phyloP scores from a whole-genome alignment of 1,140 invertebrate genomes.

The Charaxes varanes region DNA sequence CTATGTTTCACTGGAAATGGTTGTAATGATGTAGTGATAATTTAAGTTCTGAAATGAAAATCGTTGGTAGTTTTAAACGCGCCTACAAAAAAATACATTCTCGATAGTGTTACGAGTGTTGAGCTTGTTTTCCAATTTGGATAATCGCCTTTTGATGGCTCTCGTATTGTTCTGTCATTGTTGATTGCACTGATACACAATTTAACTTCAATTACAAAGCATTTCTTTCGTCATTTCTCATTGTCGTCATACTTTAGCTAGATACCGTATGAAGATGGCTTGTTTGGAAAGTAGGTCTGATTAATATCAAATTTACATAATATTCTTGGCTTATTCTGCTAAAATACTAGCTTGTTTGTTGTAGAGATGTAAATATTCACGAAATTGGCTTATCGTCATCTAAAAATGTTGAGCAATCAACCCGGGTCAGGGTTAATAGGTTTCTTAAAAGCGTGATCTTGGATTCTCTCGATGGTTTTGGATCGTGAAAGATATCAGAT shows the following conservation, averaged over 20 bases:
- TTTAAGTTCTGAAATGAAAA: slow-evolving; percentile 26
- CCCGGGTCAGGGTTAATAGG: slow-evolving; percentile 18
- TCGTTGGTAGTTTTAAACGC: slow-evolving; percentile 42
- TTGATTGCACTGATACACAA: slow-evolving; percentile 33
- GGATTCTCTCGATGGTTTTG: slow-evolving; percentile 11
- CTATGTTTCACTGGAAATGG: not conserved
- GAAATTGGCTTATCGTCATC: slow-evolving; percentile 23
- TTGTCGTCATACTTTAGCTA: slow-evolving; percentile 16
- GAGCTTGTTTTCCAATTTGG: slow-evolving; percentile 41
- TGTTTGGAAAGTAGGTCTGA: slow-evolving; percentile 19
- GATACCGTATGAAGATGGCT: slow-evolving; percentile 13
- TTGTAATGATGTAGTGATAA: slow-evolving; percentile 13
- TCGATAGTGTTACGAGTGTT: slow-evolving; percentile 36
- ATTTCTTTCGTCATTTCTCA: slow-evolving; percentile 44
- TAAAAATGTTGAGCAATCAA: slow-evolving; percentile 19
- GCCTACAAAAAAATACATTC: slow-evolving; percentile 44
- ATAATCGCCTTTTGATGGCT: slow-evolving; percentile 56
- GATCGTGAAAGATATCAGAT: slow-evolving; percentile 7
- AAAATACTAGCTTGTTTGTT: slow-evolving; percentile 13
- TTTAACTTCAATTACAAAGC: slow-evolving; percentile 39
- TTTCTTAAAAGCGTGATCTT: slow-evolving; percentile 19
- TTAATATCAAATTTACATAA: slow-evolving; percentile 10
- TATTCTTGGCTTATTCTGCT: slow-evolving; percentile 7
- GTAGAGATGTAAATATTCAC: slow-evolving; percentile 16
- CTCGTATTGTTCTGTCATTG: slow-evolving; percentile 32